Evolutionary conservation across 2,888 invertebrate genomes (phyloP), one percentile per base, ranked within the genome.

Genomic region (Dexiosoma caninum): DNA sequence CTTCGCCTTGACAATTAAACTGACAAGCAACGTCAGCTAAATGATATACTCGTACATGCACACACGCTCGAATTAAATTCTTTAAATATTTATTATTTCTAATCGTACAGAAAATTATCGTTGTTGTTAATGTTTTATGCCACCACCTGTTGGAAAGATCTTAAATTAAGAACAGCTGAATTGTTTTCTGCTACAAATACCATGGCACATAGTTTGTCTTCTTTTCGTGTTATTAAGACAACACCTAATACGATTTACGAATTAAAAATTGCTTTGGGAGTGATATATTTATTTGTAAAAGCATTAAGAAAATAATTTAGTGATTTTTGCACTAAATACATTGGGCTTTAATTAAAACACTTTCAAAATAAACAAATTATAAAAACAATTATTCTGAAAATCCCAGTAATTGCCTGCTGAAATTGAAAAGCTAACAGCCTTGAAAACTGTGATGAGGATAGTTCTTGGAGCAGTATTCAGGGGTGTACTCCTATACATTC

Each of bases 131-230:
- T 60, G 14, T 55, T 32, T 16, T 51, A 12, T 32, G 12, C 53
- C 32, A 62, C 77, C 77, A 81, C 72, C 72, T 77, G 77, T 77
- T 77, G 55, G 32, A 35, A 30, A 81, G 37, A 49, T 77, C 44
- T 55, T 51, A 62, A 72, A 77, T 49, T 49, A 44, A 59, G 64
- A 64, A 77, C 81, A 81, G 81, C 77, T 74, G 77, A 81, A 81
- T 64, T 74, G 69, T 81, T 9, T 69, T 46, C 57, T 77, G 69
- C 53, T 69, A 42, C 42, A 77, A 44, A 51, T 32, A 40, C 30
- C 69, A 44, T 72, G 72, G 49, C 16, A 53, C 32, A 67, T 72
- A 55, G 67, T 76, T 67, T 76, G 71, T 76, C 62, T 53, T 23
- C 12, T 14, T 59, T 67, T 44, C 57, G 9, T 35, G 32, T n/a